Percentiles rank a stretch among this genome's conserved stretches.
phyloP scores from a whole-genome alignment of 2,888 invertebrate genomes.

The Allolobophora icterica region DNA sequence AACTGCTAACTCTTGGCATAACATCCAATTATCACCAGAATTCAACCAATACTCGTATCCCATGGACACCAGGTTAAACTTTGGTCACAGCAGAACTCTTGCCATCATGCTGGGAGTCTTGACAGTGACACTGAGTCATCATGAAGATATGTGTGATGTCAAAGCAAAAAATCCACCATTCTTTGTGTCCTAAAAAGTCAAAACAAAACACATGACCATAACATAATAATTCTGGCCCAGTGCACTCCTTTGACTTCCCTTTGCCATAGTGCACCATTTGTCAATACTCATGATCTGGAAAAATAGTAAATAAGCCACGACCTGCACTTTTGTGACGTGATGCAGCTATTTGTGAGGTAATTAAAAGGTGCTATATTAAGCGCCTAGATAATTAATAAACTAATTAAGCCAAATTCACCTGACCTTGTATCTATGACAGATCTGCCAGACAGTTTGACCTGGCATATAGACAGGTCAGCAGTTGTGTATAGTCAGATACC shows the following conservation, averaged over 20 bases:
- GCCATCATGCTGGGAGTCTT: too few relatives aligned
- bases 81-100: background rate
- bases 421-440: too few relatives aligned
- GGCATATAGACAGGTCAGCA: too few relatives aligned
- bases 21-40: background rate
- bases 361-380: too few relatives aligned
- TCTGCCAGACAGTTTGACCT: too few relatives aligned
- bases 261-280: background rate
- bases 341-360: too few relatives aligned
- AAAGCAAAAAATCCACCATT: constrained; percentile 29
- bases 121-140: background rate
- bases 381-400: too few relatives aligned
- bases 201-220: background rate
- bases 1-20: background rate
- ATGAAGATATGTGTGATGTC: background rate
- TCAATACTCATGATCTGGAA: background rate
- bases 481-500: too few relatives aligned
- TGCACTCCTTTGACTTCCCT: too few relatives aligned
- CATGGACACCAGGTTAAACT: background rate
- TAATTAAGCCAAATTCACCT: too few relatives aligned
- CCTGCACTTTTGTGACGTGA: too few relatives aligned
- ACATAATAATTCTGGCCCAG: background rate
- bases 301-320: background rate
- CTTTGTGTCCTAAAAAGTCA: background rate
- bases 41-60: background rate